Evolutionary conservation across 2,888 invertebrate genomes (phyloP).

Genomic region (Chloromyia formosa): DNA sequence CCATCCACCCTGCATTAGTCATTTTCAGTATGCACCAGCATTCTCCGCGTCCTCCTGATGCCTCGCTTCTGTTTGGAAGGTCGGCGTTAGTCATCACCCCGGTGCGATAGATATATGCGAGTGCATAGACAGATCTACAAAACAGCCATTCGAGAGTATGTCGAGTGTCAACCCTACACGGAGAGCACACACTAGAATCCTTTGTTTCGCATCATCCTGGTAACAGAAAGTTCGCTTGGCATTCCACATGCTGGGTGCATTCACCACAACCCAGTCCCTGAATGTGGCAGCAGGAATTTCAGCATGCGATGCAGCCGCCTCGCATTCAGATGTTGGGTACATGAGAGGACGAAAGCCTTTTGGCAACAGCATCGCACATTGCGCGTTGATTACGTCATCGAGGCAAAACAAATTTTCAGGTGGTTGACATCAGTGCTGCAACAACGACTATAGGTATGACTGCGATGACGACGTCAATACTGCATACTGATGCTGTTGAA

Average conservation of each 20-base stretch:
- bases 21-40: constrained; percentile 5
- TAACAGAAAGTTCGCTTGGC: neutral
- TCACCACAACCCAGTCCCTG: neutral
- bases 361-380: constrained; percentile 9
- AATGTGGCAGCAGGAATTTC: constrained; percentile 14
- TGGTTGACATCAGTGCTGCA: constrained; percentile 30
- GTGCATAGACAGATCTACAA: neutral
- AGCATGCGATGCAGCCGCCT: neutral
- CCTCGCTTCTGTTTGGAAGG: neutral
- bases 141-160: constrained; percentile 3
- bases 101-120: neutral
- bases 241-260: neutral
- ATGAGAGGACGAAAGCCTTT: constrained; percentile 16
- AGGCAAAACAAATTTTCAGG: constrained; percentile 32
- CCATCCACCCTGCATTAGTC: neutral
- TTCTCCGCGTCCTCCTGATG: neutral
- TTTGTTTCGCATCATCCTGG: constrained; percentile 18
- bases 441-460: neutral
- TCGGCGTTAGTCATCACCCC: neutral
- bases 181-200: neutral
- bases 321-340: neutral
- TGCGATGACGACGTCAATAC: neutral
- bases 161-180: constrained; percentile 13
- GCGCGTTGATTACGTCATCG: constrained; percentile 35
- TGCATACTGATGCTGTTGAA: neutral